Evolutionary conservation across 2,888 invertebrate genomes (phyloP).

Genomic region (Pheosia gnoma): DNA sequence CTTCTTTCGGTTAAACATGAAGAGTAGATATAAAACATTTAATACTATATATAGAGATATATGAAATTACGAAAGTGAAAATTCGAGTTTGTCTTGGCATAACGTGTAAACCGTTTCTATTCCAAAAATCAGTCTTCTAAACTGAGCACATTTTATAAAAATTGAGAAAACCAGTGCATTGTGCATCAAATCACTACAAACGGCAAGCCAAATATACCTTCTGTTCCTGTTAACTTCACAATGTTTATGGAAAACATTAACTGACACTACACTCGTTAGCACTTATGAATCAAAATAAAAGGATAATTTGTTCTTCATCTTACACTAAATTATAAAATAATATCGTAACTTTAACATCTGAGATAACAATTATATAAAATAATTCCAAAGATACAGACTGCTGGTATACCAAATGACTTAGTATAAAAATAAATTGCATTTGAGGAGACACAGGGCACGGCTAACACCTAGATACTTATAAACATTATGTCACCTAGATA

Average conservation of each 20-base stretch:
- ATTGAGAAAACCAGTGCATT: constrained; percentile 46
- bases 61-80: constrained; percentile 44
- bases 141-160: constrained; percentile 66
- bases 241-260: not conserved
- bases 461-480: constrained; percentile 20
- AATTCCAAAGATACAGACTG: constrained; percentile 50
- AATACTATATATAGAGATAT: constrained; percentile 36
- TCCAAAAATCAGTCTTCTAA: constrained; percentile 79
- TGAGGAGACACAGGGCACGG: constrained; percentile 23
- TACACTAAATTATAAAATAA: constrained; percentile 26
- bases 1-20: constrained; percentile 48
- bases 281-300: constrained; percentile 26
- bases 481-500: constrained; percentile 15
- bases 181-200: constrained; percentile 37
- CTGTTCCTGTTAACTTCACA: not conserved
- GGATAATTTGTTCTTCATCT: constrained; percentile 13
- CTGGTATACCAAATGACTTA: constrained; percentile 47
- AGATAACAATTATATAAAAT: constrained; percentile 50
- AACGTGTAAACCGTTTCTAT: constrained; percentile 38
- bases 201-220: constrained; percentile 10
- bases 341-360: constrained; percentile 35
- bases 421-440: constrained; percentile 23
- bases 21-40: constrained; percentile 30
- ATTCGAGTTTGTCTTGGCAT: constrained; percentile 56
- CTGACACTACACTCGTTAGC: constrained; percentile 21